Evolutionary conservation across 2,113 vertebrate species (phyloP).

Genomic region (Epinephelus fuscoguttatus): DNA sequence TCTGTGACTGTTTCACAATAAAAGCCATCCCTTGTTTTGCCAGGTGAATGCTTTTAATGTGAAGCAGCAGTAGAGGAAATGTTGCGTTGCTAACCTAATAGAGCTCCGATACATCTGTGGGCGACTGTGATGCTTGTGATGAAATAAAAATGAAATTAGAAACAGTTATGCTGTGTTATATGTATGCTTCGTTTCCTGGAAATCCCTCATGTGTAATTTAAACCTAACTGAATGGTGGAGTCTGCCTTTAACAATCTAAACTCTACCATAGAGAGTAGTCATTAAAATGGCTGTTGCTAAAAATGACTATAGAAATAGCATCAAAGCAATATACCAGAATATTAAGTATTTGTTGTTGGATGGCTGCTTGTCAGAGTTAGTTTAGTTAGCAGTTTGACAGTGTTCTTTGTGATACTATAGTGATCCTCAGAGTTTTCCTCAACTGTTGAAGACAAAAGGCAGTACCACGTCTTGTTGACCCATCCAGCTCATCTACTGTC

Average conservation of each 20-base stretch:
- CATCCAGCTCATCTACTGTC: conserved; percentile 35
- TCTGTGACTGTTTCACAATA: conserved; percentile 1
- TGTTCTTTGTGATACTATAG: background rate
- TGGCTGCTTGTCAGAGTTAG: background rate
- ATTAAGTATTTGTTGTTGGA: background rate
- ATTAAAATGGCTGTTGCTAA: background rate
- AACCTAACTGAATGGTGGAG: background rate
- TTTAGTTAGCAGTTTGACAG: conserved; percentile 8
- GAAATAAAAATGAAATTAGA: background rate
- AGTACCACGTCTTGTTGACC: conserved; percentile 1
- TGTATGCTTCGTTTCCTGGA: background rate
- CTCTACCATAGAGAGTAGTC: background rate
- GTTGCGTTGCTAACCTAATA: conserved; percentile 18
- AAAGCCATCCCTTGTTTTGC: background rate
- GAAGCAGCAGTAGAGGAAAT: conserved; percentile 17
- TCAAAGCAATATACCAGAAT: background rate
- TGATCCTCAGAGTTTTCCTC: background rate
- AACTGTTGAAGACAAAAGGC: conserved; percentile 20
- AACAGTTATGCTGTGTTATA: background rate
- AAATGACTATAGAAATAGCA: background rate
- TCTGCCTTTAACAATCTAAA: background rate
- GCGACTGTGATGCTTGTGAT: conserved; percentile 2
- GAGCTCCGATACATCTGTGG: background rate
- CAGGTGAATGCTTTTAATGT: conserved; percentile 8
- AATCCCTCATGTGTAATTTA: background rate